Evolutionary conservation across 2,888 invertebrate genomes (phyloP).

Genomic region (Drosophila atripex): DNA sequence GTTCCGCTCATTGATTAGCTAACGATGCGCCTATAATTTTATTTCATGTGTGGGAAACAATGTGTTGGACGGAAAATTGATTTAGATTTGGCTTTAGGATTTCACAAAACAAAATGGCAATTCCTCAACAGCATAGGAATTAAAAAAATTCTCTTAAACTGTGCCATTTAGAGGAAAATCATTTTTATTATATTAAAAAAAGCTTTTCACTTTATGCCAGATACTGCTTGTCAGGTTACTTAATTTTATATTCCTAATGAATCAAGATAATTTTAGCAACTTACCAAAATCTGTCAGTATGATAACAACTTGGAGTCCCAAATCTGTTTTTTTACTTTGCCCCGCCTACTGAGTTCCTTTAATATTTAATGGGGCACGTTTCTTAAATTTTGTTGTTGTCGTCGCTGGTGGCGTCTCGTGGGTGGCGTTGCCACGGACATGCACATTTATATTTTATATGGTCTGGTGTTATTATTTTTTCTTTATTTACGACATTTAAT

Average conservation of each 20-base stretch:
- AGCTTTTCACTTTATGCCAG: neutral
- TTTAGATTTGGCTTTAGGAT: slow-evolving; percentile 6
- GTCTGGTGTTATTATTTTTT: slow-evolving; percentile 37
- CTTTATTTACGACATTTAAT: slow-evolving; percentile 72
- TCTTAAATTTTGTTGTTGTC: slow-evolving; percentile 36
- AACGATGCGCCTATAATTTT: slow-evolving; percentile 47
- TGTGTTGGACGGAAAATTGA: slow-evolving; percentile 9
- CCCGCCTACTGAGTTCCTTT: slow-evolving; percentile 20
- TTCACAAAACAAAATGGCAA: neutral
- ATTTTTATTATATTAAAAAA: no score
- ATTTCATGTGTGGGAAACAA: slow-evolving; percentile 4
- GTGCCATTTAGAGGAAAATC: no score
- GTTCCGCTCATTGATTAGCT: slow-evolving; percentile 50
- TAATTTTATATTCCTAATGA: slow-evolving; percentile 6
- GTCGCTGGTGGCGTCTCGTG: slow-evolving; percentile 15
- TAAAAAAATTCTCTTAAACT: no score
- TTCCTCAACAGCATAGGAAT: neutral
- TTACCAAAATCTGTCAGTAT: slow-evolving; percentile 29
- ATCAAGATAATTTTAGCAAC: slow-evolving; percentile 15
- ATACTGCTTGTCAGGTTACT: neutral
- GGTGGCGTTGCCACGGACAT: slow-evolving; percentile 20
- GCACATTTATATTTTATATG: slow-evolving; percentile 34
- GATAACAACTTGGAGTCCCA: neutral
- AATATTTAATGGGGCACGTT: slow-evolving; percentile 63
- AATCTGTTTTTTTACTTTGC: neutral